Percentiles rank a stretch among this genome's conserved stretches.
phyloP scores from a whole-genome alignment of 2,888 invertebrate genomes.

The Sarcophaga carnaria region DNA sequence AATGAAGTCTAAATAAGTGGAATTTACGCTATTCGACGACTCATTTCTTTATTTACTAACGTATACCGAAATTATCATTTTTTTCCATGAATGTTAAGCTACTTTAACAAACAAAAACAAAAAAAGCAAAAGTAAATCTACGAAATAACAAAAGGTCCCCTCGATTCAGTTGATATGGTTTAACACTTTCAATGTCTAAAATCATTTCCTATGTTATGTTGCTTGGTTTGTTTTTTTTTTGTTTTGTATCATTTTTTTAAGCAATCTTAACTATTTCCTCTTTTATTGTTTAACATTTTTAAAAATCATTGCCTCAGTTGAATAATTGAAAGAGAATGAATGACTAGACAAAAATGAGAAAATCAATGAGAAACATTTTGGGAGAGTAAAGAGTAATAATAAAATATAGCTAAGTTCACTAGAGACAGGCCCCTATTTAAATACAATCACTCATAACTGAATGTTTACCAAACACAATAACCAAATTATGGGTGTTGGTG shows the following conservation, averaged over 20 bases:
- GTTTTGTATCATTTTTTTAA: too few species aligned
- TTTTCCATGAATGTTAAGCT: too few species aligned
- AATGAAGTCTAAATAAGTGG: too few species aligned
- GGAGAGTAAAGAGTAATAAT: not conserved
- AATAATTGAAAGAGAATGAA: not conserved
- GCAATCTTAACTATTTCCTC: too few species aligned
- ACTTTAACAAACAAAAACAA: too few species aligned
- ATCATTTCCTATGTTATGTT: not conserved
- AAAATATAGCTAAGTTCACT: not conserved
- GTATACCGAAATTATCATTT: too few species aligned
- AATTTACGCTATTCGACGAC: too few species aligned
- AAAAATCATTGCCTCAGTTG: not conserved
- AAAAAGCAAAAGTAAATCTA: not conserved
- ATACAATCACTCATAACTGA: not conserved
- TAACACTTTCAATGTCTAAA: conserved; percentile 9
- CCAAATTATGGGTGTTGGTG: not conserved
- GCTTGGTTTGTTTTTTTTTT: too few species aligned
- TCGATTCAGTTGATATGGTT: not conserved
- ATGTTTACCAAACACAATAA: not conserved
- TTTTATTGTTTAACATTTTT: not conserved
- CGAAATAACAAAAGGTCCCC: not conserved
- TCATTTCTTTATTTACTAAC: too few species aligned
- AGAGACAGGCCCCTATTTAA: not conserved
- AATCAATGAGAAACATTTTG: too few species aligned
- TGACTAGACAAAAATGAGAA: not conserved